A percentile compares a stretch with the other conserved stretches of the same genome.
Evolutionary conservation across 1,140 invertebrate genomes (phyloP).

Genomic region (Neodiprion virginianus): DNA sequence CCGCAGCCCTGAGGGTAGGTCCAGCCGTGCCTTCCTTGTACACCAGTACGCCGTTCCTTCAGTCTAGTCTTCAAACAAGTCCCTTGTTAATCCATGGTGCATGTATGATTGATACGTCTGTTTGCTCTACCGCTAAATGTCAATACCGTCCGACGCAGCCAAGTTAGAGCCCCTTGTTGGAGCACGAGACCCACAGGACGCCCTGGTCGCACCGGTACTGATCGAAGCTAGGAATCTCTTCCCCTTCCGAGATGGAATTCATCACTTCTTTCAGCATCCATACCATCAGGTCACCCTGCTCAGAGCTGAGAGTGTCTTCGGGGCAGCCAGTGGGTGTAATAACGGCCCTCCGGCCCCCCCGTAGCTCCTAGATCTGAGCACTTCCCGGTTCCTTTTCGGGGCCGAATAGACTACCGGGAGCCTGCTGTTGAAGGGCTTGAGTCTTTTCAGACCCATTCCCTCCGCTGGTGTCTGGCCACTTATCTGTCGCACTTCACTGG

Average conservation of each 20-base stretch:
- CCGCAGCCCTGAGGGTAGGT: no score
- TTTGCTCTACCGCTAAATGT: no score
- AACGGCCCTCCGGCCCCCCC: not conserved
- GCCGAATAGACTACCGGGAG: not conserved
- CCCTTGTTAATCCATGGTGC: no score
- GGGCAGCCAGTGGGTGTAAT: slow-evolving; percentile 1
- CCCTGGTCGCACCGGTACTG: not conserved
- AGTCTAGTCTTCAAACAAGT: no score
- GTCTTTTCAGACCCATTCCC: not conserved
- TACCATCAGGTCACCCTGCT: no score
- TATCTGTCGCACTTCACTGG: not conserved
- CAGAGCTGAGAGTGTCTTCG: not conserved
- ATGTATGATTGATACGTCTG: no score
- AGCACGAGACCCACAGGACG: slow-evolving; percentile 10
- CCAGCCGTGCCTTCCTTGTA: no score
- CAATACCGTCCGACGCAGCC: not conserved
- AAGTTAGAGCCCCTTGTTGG: not conserved
- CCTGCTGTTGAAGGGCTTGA: not conserved
- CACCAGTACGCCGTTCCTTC: no score
- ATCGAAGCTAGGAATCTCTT: slow-evolving; percentile 10
- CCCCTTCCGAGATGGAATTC: not conserved
- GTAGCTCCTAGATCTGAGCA: not conserved
- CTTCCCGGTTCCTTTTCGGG: not conserved
- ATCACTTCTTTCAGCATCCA: not conserved
- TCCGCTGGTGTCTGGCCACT: not conserved